Evolutionary conservation across 2,888 invertebrate genomes (phyloP).

Genomic region (Busseola fusca): DNA sequence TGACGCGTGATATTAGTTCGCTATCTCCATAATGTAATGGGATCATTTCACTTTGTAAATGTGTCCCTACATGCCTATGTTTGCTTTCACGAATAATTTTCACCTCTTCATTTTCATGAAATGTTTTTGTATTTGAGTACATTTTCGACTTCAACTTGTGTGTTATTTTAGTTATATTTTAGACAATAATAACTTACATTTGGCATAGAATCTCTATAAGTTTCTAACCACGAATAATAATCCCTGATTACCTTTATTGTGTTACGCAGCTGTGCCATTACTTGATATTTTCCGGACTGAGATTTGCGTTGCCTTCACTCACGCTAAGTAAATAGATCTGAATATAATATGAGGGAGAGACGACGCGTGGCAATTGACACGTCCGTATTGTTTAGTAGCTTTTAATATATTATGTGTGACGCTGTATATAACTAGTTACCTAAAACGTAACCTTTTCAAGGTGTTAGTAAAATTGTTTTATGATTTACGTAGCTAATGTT

Average conservation of each 20-base stretch:
- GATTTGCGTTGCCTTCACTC: conserved; percentile 1
- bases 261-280: conserved; percentile 13
- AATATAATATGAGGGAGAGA: conserved; percentile 18
- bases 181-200: neutral
- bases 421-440: neutral
- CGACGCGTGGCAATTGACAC: conserved; percentile 41
- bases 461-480: neutral
- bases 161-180: neutral
- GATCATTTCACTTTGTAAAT: conserved; percentile 56
- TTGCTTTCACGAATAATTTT: conserved; percentile 22
- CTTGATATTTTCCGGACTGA: conserved; percentile 5
- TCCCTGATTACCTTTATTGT: conserved; percentile 45
- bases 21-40: conserved; percentile 77
- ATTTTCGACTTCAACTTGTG: neutral
- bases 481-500: neutral
- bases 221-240: conserved; percentile 39
- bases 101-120: neutral
- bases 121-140: neutral
- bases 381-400: conserved; percentile 25
- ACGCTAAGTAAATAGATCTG: conserved; percentile 17
- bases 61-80: conserved; percentile 18
- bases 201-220: conserved; percentile 47
- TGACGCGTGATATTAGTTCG: conserved; percentile 63
- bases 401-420: conserved; percentile 5
- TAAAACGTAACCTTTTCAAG: neutral